Conservation (phyloP, 2,888 invertebrate species). For the Electrophaes corylata region DNA sequence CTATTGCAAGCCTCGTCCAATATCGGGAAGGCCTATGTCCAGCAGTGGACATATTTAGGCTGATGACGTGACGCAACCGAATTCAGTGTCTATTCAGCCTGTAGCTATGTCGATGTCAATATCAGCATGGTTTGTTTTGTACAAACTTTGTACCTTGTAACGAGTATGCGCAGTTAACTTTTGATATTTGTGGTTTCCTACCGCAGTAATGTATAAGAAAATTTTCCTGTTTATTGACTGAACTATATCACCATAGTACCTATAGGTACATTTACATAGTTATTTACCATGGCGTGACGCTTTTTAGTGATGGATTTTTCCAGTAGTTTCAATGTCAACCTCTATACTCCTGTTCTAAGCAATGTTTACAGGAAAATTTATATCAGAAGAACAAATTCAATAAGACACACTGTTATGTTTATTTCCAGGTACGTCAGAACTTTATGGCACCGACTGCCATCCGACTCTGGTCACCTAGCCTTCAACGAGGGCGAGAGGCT, state of each 20-base stretch:
- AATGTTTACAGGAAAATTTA: no score
- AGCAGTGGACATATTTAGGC: no score
- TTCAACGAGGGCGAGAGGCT: slow-evolving; percentile 91
- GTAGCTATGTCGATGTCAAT: no score
- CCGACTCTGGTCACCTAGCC: slow-evolving; percentile 90
- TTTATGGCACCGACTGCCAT: slow-evolving; percentile 89
- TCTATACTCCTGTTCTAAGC: no score
- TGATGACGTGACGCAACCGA: no score
- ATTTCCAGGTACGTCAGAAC: slow-evolving; percentile 87
- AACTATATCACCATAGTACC: not conserved
- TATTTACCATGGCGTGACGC: not conserved
- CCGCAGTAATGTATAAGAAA: not conserved
- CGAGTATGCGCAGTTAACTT: not conserved
- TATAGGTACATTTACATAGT: not conserved
- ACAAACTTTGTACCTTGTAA: no score
- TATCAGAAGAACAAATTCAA: no score
- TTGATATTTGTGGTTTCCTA: slow-evolving; percentile 4
- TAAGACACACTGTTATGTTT: not conserved
- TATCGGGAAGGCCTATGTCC: no score
- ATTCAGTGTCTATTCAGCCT: no score
- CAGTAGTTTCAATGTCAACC: not conserved
- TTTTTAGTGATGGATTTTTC: not conserved
- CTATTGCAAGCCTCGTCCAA: no score
- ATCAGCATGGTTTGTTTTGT: no score
- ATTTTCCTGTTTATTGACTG: slow-evolving; percentile 3